Base-by-base conservation (phyloP, 2,113 vertebrate genomes). In the Muscicapa adusta region DNA sequence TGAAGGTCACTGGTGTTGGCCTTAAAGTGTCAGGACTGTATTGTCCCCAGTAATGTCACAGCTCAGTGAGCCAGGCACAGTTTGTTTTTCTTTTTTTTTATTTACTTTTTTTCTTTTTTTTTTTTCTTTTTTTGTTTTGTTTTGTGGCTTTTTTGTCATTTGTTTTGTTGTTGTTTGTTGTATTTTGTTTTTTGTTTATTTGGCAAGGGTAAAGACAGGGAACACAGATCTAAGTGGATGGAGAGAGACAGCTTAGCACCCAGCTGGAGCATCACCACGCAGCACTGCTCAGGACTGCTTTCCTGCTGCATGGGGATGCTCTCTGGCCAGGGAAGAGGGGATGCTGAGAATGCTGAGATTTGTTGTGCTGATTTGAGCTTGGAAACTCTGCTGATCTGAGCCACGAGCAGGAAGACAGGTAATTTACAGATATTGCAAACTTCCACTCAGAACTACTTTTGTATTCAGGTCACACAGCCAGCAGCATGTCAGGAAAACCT, bases 381-480 rank as follows among this genome's bases (percentile, higher is more conserved):
- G 68, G 70, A 58, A 58, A 8, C 38, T 75, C 66, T 53, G 60
- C 73, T 42, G 47, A 62, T 83, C 38, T 45, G 34, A 57, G 53
- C 42, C 33, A 16, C 13, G 70, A 57, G 38, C 8, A 16, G 61
- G 47, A 80, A 65, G 20, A 18, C 13, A 60, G 48, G 26, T 71
- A 36, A 93, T 96, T 96, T 88, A 91, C 6, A 85, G 76, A 67
- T 16, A 40, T 80, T 54, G 63, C 54, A 75, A 71, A 68, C 25
- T 60, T 83, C 50, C 67, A 17, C 57, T 96, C 73, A 66, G 51
- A 76, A 62, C 34, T 12, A 26, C 5, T 1, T 91, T 88, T 85
- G 34, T 48, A 94, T 95, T 95, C 96, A 93, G 82, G 91, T 94
- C 92, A 96, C 42, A 88, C 22, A 90, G 67, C 40, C 70, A 76